Evolutionary conservation across 2,888 invertebrate species (phyloP), one percentile per base, ranked within the genome.

Genomic region (Pyrrhosoma nymphula): DNA sequence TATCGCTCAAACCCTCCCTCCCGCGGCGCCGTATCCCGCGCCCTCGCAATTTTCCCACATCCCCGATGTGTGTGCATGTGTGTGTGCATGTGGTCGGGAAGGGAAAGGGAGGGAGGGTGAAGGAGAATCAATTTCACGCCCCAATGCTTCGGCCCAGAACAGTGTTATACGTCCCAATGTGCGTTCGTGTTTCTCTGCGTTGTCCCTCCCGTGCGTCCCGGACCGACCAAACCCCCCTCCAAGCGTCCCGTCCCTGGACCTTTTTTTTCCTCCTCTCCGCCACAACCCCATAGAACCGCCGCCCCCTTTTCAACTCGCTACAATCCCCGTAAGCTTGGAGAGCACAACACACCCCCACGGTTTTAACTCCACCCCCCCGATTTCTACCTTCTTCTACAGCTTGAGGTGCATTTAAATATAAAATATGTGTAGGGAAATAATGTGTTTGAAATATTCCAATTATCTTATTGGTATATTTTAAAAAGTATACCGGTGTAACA

Each of bases 71-170:
- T 47, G 93, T n/a, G 93, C 30, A 35, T 14, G 6, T 60, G 60
- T 60, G 93, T n/a, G 93, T 35, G 60, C 20, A 20, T 60, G 60
- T 60, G 60, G 20, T 3, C 0, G 60, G 20, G 60, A 14, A 12
- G 60, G 16, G 60, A 12, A 14, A 12, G 60, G 16, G 18, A 2
- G 20, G n/a, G 82, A 60, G 20, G 60, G 60, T 60, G 47, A 47
- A 35, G 91, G 91, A 91, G 91, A 93, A 93, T 93, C 93, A 93
- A 93, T 93, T 93, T 93, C 93, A 93, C 93, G 69, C 93, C n/a
- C 69, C 39, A 60, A 26, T 91, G 63, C 47, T 82, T 18, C 35
- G 82, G 82, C 82, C 82, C n/a, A 12, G 82, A 82, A 82, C 82
- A 14, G 82, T 82, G 82, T 82, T 82, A 20, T 60, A 82, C 82